Percentiles rank a stretch among this genome's conserved stretches.
phyloP scores from a whole-genome alignment of 1,140 invertebrate species.

The Cataglyphis hispanica region DNA sequence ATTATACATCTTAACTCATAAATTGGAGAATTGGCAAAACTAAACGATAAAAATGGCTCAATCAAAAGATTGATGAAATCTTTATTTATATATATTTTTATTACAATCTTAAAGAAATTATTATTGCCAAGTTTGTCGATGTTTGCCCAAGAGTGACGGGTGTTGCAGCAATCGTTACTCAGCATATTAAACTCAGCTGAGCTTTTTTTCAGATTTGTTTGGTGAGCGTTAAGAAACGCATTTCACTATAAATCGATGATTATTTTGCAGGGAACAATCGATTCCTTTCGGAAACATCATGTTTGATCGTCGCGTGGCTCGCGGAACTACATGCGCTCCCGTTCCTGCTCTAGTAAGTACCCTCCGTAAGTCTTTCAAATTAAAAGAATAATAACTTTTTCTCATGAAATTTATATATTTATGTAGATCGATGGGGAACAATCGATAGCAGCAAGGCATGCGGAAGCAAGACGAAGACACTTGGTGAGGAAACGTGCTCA shows the following conservation, averaged over 20 bases:
- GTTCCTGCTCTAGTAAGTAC: slow-evolving; percentile 86
- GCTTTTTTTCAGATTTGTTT: slow-evolving; percentile 30
- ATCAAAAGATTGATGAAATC: background rate
- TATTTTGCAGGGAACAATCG: slow-evolving; percentile 83
- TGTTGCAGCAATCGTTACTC: slow-evolving; percentile 22
- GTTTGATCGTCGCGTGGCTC: slow-evolving; percentile 93
- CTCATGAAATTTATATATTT: slow-evolving; percentile 6
- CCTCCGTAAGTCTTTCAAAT: background rate
- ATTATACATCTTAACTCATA: too few relatives aligned
- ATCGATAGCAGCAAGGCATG: slow-evolving; percentile 87
- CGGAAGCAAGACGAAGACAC: slow-evolving; percentile 89
- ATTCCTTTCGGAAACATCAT: slow-evolving; percentile 92
- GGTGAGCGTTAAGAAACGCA: background rate
- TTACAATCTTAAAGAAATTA: background rate
- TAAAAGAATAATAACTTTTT: background rate
- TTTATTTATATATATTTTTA: background rate
- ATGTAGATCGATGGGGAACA: slow-evolving; percentile 87
- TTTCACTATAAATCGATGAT: background rate
- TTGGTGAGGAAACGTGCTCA: slow-evolving; percentile 88
- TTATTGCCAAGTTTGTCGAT: slow-evolving; percentile 67
- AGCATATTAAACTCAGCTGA: slow-evolving; percentile 31
- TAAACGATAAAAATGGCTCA: background rate
- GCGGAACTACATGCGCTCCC: slow-evolving; percentile 92
- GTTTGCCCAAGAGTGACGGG: slow-evolving; percentile 45
- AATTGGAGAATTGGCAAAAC: too few relatives aligned